Evolutionary conservation across 1,140 invertebrate genomes (phyloP), one percentile per base, ranked within the genome.

Genomic region (Laodelphax striatellus): DNA sequence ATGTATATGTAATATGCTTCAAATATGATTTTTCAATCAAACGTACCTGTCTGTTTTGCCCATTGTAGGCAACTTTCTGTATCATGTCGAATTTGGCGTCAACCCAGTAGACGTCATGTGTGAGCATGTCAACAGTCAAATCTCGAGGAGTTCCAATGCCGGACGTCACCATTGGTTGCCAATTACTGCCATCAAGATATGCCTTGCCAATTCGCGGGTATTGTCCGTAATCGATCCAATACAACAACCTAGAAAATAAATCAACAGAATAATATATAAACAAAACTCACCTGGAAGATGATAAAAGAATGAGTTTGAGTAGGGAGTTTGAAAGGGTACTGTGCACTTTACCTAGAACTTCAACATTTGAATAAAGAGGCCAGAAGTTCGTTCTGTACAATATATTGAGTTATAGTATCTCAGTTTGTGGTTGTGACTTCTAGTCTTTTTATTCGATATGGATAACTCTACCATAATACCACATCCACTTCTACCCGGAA

Each of bases 211-310:
- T 97, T 66, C 90, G 83, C 0, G 96, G 95, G 73, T 94, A 94
- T 70, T 98, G 95, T 0, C 96, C 96, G 68, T 95, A 94, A 74
- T 98, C 96, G 60, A 97, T 94, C 96, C 96, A 99, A 71, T 97
- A 98, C 0, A 98, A 73, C 17, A 89, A 80, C 62, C 78, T 80
- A 61, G 22, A 67, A 58, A 22, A 13, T 61, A 43, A 62, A 38
- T 38, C 24, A 28, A 28, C 2, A 28, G 24, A 28, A 28, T 28
- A 4, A 14, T 17, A 57, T 42, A 5, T 8, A n/a, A 5, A 19
- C 5, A 60, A 61, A 43, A 28, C 24, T 28, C 6, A 28, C 24
- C 24, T 5, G 19, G n/a, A n/a, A n/a, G n/a, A n/a, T n/a, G n/a
- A n/a, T n/a, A n/a, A n/a, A n/a, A n/a, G n/a, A n/a, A n/a, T n/a